Evolutionary conservation across 2,797 vertebrate genomes (phyloP), one percentile per base, ranked within the genome.

Genomic region (Oreochromis mossambicus): DNA sequence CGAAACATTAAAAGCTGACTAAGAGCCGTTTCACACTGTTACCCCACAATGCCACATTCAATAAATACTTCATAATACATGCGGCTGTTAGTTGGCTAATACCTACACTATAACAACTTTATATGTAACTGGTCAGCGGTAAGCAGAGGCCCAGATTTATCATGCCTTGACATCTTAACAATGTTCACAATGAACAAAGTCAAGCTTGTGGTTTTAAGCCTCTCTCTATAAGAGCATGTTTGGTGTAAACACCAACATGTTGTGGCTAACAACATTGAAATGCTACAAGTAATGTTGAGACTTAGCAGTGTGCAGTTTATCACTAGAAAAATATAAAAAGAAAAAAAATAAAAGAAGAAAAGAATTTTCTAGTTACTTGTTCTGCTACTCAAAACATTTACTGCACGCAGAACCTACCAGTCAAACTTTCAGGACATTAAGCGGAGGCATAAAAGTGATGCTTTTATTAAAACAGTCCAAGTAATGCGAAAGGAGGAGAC

Each of bases 201-300:
- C 26, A 8, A 82, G 56, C 77, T 32, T 84, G 80, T 32, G 79
- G 91, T 86, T 90, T 90, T 11, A 68, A 80, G 87, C 32, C 36
- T 84, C 26, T 84, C 38, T 38, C 8, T 76, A 14, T 77, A 21
- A 77, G 55, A 80, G 15, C n/a, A 12, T 55, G 82, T 83, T 87
- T 87, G 34, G 34, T 83, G 76, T 84, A 73, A 83, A 91, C 82
- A 38, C 29, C 61, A 76, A 17, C 21, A 41, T 61, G 68, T 43
- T 81, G 76, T 46, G 8, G 68, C 55, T 73, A 78, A 43, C 76
- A 88, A 84, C 84, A 83, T 11, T 24, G 26, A 76, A 76, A 77
- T 56, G 84, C 73, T 80, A 86, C 84, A 86, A 81, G 43, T 82
- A n/a, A 38, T 5, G 21, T n/a, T 48, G 21, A 55, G 43, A 48